These are phyloP conservation scores for Micromys minutus DNA, from an alignment of 2,113 vertebrate genomes.

Conservation along the genomic window DNA sequence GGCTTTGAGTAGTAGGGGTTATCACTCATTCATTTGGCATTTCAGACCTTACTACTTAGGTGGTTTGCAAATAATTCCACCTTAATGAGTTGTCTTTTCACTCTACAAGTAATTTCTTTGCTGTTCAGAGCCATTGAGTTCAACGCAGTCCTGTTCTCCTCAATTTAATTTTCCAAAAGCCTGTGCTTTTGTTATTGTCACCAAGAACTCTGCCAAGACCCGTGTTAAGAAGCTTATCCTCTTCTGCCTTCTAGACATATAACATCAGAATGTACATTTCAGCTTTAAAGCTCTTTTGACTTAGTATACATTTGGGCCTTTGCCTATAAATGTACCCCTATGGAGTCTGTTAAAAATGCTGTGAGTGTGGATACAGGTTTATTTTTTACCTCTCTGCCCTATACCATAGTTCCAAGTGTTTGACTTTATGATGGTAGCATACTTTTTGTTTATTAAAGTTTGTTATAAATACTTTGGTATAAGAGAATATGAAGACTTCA, in stretches of 20 bases:
- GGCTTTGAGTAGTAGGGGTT: not conserved
- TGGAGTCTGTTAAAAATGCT: not conserved
- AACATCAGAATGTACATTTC: not conserved
- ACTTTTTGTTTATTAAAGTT: not conserved
- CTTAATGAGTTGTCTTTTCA: not conserved
- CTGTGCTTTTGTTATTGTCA: not conserved
- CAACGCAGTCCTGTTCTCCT: not conserved
- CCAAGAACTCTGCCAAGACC: not conserved
- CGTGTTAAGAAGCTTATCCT: not conserved
- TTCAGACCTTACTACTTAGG: not conserved
- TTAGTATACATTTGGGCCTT: not conserved
- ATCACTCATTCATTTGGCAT: not conserved
- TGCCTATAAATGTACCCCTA: not conserved
- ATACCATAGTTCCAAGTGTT: not conserved
- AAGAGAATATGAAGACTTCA: not conserved
- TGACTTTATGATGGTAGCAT: not conserved
- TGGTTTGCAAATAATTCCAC: not conserved
- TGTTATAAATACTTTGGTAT: not conserved
- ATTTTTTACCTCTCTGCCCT: not conserved
- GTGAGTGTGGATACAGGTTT: not conserved
- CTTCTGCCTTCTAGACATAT: not conserved
- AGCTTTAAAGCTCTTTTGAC: not conserved
- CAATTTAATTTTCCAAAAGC: not conserved
- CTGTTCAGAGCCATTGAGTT: not conserved
- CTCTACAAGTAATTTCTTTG: not conserved